Percentiles rank a stretch among this genome's conserved stretches.
Conservation (phyloP, 1,140 invertebrate species). For the Heliconius hewitsoni region DNA sequence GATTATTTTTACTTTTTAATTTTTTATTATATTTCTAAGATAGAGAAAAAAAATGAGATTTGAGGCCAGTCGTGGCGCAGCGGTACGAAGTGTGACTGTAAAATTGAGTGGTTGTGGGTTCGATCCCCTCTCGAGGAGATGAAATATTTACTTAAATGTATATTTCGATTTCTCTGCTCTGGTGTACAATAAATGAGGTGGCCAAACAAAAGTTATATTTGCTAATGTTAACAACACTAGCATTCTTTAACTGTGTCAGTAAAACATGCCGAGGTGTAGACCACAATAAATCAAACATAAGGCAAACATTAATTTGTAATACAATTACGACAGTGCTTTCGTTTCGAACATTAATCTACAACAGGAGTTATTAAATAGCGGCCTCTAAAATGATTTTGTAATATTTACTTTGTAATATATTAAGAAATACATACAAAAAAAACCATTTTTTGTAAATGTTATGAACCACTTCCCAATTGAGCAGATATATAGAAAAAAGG, state of each 20-base stretch:
- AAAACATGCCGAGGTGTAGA: slow-evolving; percentile 9
- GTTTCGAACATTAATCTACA: slow-evolving; percentile 68
- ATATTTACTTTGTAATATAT: too few relatives aligned
- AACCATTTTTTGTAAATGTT: too few relatives aligned
- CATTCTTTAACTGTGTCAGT: neutral
- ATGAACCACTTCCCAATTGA: too few relatives aligned
- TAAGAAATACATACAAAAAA: too few relatives aligned
- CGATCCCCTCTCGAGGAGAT: too few relatives aligned
- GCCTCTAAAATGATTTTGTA: neutral
- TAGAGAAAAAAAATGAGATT: neutral
- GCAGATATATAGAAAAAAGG: too few relatives aligned
- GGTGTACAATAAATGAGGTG: neutral
- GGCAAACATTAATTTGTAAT: slow-evolving; percentile 67
- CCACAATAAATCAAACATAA: slow-evolving; percentile 57
- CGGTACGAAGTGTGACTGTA: too few relatives aligned
- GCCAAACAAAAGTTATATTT: neutral
- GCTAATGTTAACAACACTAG: neutral
- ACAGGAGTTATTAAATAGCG: neutral
- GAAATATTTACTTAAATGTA: too few relatives aligned
- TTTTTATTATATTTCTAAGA: neutral
- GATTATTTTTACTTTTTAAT: neutral
- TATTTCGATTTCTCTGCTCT: too few relatives aligned
- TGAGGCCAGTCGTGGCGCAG: too few relatives aligned
- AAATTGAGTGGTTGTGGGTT: too few relatives aligned
- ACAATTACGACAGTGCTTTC: slow-evolving; percentile 62